A percentile compares a stretch with the other conserved stretches of the same genome.
Evolutionary conservation across 2,888 invertebrate genomes (phyloP).

Genomic region (Onthophagus sagittarius): DNA sequence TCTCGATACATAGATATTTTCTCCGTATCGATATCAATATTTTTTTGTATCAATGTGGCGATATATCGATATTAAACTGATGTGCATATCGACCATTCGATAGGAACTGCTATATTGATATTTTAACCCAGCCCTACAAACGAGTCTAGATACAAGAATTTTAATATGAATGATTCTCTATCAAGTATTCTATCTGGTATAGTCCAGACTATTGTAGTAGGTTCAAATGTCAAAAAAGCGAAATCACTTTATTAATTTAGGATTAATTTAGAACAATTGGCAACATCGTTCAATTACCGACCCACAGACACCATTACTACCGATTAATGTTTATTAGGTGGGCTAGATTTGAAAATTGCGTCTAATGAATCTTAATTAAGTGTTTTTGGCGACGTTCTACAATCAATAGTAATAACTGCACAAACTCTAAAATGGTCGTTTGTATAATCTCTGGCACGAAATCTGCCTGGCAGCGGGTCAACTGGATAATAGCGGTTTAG

Average conservation of each 20-base stretch:
- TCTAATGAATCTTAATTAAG: neutral
- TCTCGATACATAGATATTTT: too few species aligned
- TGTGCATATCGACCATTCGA: too few species aligned
- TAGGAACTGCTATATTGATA: too few species aligned
- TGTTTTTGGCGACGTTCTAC: neutral
- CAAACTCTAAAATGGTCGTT: neutral
- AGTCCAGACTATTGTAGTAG: neutral
- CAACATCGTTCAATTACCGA: neutral
- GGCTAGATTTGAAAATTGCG: neutral
- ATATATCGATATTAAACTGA: too few species aligned
- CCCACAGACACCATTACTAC: too few species aligned
- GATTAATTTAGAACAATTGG: neutral
- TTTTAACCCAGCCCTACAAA: too few species aligned
- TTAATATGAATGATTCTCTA: too few species aligned
- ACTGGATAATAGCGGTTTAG: neutral
- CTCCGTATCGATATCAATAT: too few species aligned
- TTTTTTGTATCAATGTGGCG: too few species aligned
- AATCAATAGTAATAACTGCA: neutral
- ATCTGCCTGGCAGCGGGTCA: neutral
- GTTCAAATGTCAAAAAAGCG: neutral
- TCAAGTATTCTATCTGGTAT: too few species aligned
- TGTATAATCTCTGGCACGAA: neutral
- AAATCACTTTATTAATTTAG: neutral
- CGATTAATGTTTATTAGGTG: neutral
- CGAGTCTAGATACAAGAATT: too few species aligned